Evolutionary conservation across 2,888 invertebrate genomes (phyloP).

Genomic region (Priocnemis perturbator): DNA sequence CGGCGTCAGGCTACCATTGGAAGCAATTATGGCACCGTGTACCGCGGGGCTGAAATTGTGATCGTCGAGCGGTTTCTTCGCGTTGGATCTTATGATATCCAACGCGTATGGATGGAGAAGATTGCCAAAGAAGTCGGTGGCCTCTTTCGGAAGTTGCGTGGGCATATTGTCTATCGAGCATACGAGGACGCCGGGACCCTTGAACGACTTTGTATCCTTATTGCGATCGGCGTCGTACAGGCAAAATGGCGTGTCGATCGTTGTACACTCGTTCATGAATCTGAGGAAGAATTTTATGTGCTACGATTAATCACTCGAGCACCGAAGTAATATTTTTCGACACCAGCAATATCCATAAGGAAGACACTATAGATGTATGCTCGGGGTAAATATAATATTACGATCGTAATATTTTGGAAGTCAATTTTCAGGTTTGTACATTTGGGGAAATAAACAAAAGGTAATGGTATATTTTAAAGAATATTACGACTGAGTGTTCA

Average conservation of each 20-base stretch:
- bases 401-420: no score
- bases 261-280: conserved; percentile 99
- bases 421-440: neutral
- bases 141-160: conserved; percentile 96
- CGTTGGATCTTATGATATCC: conserved; percentile 92
- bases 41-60: conserved; percentile 86
- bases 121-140: conserved; percentile 98
- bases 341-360: no score
- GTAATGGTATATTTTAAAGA: neutral
- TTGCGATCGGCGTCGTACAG: conserved; percentile 99
- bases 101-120: conserved; percentile 90
- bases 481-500: neutral
- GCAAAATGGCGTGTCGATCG: conserved; percentile 99
- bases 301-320: conserved; percentile 14
- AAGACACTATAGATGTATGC: no score
- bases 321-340: neutral
- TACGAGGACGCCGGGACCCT: conserved; percentile 97
- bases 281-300: conserved; percentile 43
- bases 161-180: conserved; percentile 99
- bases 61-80: conserved; percentile 85
- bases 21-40: conserved; percentile 93
- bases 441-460: neutral
- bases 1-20: conserved; percentile 94
- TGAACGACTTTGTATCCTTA: conserved; percentile 96
- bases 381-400: no score